A percentile compares a stretch with the other conserved stretches of the same genome.
Evolutionary conservation across 2,113 vertebrate species (phyloP).

Genomic region (Laticauda colubrina): DNA sequence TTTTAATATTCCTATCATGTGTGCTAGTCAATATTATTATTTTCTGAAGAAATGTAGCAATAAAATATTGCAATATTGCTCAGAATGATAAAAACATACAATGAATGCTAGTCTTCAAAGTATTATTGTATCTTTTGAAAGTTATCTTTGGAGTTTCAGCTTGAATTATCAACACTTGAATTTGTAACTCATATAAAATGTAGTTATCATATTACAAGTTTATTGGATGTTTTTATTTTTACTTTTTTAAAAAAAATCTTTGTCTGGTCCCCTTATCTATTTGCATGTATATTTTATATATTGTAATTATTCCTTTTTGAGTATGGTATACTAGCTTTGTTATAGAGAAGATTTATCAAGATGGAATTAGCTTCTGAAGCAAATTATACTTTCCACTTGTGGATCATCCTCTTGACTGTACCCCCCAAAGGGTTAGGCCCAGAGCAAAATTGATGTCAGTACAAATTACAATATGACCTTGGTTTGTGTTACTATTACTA

Average conservation of each 20-base stretch:
- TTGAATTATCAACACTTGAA: slow-evolving; percentile 7
- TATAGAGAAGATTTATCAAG: background rate
- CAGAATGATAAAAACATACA: slow-evolving; percentile 41
- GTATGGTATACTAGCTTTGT: background rate
- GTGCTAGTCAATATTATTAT: slow-evolving; percentile 50
- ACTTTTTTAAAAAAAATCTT: background rate
- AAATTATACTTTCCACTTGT: background rate
- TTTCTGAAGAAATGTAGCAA: background rate
- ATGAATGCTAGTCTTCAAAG: slow-evolving; percentile 42
- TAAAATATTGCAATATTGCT: slow-evolving; percentile 18
- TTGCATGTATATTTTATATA: background rate
- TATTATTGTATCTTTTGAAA: slow-evolving; percentile 6
- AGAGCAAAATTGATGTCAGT: background rate
- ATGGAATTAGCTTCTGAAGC: background rate
- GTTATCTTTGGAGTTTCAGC: slow-evolving; percentile 2
- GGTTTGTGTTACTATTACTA: no score
- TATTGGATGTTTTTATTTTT: background rate
- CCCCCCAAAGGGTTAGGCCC: background rate
- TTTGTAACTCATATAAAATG: rapidly evolving
- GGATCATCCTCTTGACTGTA: background rate
- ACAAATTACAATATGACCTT: background rate
- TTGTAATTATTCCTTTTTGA: background rate
- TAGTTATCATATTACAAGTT: background rate
- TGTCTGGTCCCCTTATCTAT: background rate
- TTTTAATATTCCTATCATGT: slow-evolving; percentile 50